Base-by-base conservation (phyloP, 2,888 invertebrate genomes). In the Eledone cirrhosa region DNA sequence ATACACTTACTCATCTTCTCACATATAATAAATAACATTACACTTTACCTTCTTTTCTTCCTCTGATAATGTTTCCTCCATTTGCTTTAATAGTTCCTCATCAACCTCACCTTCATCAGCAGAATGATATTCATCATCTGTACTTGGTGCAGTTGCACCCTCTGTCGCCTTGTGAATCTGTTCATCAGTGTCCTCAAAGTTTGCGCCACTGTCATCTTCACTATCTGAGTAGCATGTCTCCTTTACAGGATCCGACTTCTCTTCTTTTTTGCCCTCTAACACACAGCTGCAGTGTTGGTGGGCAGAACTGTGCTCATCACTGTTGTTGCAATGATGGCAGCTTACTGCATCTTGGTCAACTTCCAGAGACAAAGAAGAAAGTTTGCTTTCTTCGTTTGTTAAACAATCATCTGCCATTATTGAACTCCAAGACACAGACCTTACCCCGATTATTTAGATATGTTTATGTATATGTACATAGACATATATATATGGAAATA, bases 31-130 rank as follows among this genome's bases (percentile, higher is more conserved):
- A 41, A 63, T 16, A 24, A 63, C 63, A 24, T 16, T 24, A 63
- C 63, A 2, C n/a, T 79, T 79, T 48, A 88, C 84, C 82, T 81
- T 80, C 74, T 85, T 87, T 77, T 85, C 82, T 82, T 86, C 85
- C 67, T 86, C 84, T 77, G 84, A 81, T 27, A 83, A 76, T 13
- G 78, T 80, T 29, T 82, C 83, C 77, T 86, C 87, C 16, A 84
- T 67, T 24, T 81, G 79, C 75, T 81, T 81, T 16, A 82, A 63
- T 13, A 80, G 78, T 69, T 83, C 80, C 65, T 84, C 82, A 74
- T 85, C 83, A 16, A 79, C 80, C 24, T 79, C 77, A 41, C 83
- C 84, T 77, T 86, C 85, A 31, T 83, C 84, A 72, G 83, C 80
- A 33, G 74, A 63, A 48, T 82, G 81, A 27, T 76, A 65, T 41